Evolutionary conservation across 2,113 vertebrate species (phyloP), one percentile per base, ranked within the genome.

Genomic region (Andinoacara biseriatus): DNA sequence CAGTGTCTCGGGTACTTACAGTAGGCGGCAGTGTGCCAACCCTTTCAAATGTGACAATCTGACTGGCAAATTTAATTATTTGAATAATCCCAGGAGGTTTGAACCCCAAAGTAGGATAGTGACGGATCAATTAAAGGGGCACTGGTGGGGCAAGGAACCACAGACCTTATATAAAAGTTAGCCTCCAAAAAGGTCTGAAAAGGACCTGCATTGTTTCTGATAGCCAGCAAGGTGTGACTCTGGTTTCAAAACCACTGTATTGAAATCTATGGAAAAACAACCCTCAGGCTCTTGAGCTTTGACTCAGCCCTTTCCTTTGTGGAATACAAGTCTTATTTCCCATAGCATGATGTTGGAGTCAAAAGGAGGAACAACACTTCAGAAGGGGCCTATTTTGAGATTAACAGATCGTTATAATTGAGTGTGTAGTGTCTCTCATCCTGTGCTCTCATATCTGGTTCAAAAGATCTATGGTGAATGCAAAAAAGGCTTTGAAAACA

Each of bases 381-480:
- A 29, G 24, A 69, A 29, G 15, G 29, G 40, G 3, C 3, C 46
- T 69, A 49, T 22, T 69, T 69, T 69, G 43, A 13, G 43, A 52
- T 20, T 52, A 24, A 69, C 43, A 52, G 17, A 43, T 69, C 5
- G 1, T 10, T 52, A 46, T 5, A 14, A 46, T 46, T 46, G 14
- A 46, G 65, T 29, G 5, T 0, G 9, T 17, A 20, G 38, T 1
- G 24, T 29, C 18, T 0, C 24, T 13, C 43, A 3, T 49, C 24
- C 3, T 29, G 40, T 15, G 24, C 24, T 4, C 0, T 0, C 43
- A 24, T 18, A 2, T 20, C 24, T 49, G 40, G 40, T 67, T 67
- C 26, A 14, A 69, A 49, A 69, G 18, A 29, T 2, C 40, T 31
- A 13, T 17, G 43, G 11, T 7, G 0, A 29, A 29, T 69, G 63